A percentile compares a stretch with the other conserved stretches of the same genome.
Evolutionary conservation across 2,797 vertebrate genomes (phyloP).

Genomic region (Acanthis flammea): DNA sequence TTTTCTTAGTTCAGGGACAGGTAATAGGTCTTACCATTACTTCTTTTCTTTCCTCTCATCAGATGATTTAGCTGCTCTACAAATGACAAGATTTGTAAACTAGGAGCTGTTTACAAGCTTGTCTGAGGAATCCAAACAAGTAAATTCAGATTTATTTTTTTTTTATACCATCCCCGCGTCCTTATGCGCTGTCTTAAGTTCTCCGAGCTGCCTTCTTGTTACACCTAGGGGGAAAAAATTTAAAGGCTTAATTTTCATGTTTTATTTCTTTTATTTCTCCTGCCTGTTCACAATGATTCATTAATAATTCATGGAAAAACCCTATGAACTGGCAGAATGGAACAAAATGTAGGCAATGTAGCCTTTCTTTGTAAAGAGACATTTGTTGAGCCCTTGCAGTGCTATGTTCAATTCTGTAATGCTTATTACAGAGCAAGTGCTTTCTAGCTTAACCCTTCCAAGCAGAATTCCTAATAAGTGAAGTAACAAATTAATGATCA

Average conservation of each 20-base stretch:
- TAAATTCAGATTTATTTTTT: neutral
- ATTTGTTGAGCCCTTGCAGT: neutral
- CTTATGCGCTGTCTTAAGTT: rapidly evolving
- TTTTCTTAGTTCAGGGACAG: neutral
- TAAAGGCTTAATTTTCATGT: neutral
- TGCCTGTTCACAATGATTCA: neutral
- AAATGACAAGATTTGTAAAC: neutral
- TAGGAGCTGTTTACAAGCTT: neutral
- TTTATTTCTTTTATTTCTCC: neutral
- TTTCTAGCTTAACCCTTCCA: neutral
- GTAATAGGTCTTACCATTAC: neutral
- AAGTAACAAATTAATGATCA: neutral
- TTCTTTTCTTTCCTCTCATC: neutral
- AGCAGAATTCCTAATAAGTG: slow-evolving; percentile 2
- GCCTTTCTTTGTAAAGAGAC: neutral
- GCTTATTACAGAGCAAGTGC: neutral
- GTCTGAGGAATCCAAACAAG: neutral
- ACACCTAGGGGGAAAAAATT: neutral
- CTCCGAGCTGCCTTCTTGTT: neutral
- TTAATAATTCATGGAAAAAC: slow-evolving; percentile 8
- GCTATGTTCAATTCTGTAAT: neutral
- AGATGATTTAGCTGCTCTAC: neutral
- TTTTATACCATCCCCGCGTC: neutral
- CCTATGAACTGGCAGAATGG: neutral
- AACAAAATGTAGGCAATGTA: slow-evolving; percentile 3